Conservation (phyloP, 2,888 invertebrate genomes). For the Rugalucina vietnamica region DNA sequence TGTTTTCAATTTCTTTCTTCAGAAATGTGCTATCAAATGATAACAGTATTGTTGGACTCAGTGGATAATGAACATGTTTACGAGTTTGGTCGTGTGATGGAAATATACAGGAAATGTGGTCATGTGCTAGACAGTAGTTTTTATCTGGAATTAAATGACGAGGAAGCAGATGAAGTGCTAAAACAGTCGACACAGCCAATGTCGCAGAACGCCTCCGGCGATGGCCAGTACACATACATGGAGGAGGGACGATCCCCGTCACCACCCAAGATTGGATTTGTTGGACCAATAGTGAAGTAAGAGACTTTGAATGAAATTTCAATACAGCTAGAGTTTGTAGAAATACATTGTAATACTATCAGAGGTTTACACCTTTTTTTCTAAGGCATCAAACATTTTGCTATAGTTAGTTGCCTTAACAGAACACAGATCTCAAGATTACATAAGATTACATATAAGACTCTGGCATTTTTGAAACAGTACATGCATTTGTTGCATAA, state of each 20-base stretch:
- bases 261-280: constrained; percentile 74
- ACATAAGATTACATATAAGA: too few species aligned
- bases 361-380: too few species aligned
- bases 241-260: constrained; percentile 64
- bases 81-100: constrained; percentile 58
- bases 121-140: constrained; percentile 56
- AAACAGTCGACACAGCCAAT: constrained; percentile 43
- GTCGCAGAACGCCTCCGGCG: background rate
- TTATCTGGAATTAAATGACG: constrained; percentile 54
- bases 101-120: constrained; percentile 53
- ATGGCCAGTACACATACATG: constrained; percentile 40
- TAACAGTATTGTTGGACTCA: constrained; percentile 66
- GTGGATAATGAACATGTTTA: constrained; percentile 29
- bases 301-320: too few species aligned
- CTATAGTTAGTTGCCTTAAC: too few species aligned
- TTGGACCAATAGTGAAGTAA: constrained; percentile 73
- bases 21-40: constrained; percentile 73
- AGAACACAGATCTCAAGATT: too few species aligned
- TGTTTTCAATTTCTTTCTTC: too few species aligned
- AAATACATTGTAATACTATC: too few species aligned
- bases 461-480: too few species aligned
- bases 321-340: too few species aligned
- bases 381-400: too few species aligned
- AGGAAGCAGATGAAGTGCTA: constrained; percentile 55
- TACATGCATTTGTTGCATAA: too few species aligned